These are phyloP conservation scores for Papilio glaucus DNA, from an alignment of 1,140 invertebrate genomes.

Conservation along the genomic window DNA sequence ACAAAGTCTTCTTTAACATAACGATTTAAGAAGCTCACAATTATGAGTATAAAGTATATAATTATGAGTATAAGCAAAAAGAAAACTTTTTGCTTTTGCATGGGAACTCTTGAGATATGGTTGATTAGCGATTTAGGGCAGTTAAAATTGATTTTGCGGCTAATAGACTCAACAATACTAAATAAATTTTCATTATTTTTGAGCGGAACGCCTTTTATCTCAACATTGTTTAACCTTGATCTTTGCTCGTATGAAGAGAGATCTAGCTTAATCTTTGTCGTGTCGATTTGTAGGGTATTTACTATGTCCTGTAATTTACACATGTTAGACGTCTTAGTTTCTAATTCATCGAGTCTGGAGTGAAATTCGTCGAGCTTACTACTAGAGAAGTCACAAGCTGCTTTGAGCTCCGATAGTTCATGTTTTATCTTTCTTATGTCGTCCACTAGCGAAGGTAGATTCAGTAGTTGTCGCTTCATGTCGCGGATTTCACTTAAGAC, in stretches of 20 bases:
- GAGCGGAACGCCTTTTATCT: constrained; percentile 43
- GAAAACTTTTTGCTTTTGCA: too few species aligned
- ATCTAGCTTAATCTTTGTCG: constrained; percentile 17
- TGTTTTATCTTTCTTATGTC: constrained; percentile 36
- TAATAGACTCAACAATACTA: constrained; percentile 35
- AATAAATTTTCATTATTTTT: constrained; percentile 39
- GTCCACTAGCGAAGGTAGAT: constrained; percentile 19
- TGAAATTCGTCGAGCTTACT: constrained; percentile 28
- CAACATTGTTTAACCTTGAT: constrained; percentile 42
- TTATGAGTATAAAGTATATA: too few species aligned
- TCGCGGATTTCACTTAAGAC: constrained; percentile 37
- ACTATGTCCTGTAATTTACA: constrained; percentile 19
- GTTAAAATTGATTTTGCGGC: constrained; percentile 22
- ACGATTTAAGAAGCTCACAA: too few species aligned
- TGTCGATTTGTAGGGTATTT: neutral
- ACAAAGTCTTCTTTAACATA: constrained; percentile 6
- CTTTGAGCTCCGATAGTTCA: constrained; percentile 32
- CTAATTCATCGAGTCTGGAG: constrained; percentile 26
- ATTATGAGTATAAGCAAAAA: too few species aligned
- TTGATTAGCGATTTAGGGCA: constrained; percentile 41
- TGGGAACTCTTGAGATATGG: constrained; percentile 41
- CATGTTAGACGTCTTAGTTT: neutral
- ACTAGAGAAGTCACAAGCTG: constrained; percentile 30
- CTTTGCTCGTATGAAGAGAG: constrained; percentile 29
- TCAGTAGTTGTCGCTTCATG: constrained; percentile 35